Evolutionary conservation across 2,888 invertebrate species (phyloP), one percentile per base, ranked within the genome.

Genomic region (Ptychoptera albimana): DNA sequence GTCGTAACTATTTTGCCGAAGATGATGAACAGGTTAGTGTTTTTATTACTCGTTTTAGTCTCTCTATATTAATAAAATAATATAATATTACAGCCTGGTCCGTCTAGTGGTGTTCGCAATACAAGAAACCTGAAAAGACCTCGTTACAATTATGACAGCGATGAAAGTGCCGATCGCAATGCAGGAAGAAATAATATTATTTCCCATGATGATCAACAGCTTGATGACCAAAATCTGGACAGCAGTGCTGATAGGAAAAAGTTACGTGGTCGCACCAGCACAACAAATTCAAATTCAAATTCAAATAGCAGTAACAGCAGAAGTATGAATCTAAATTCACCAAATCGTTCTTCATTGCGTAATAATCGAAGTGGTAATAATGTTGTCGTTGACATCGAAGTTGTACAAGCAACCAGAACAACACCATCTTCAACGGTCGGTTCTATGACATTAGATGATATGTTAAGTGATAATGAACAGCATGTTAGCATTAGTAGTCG

Each of bases 401-500:
- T 14, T n/a, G 40, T 37, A 35, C 37, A 38, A 38, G 32, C 41
- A 30, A 40, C 36, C 14, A 40, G 30, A 42, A 44, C 41, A 40
- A 23, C 13, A 40, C 23, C 16, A 29, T 8, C 32, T 14, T 15
- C 39, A 15, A 31, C 23, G 23, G 36, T 42, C 42, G 23, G 16
- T 23, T 9, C n/a, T 15, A 40, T 32, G 32, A 40, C n/a, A 29
- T 30, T 57, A 39, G 60, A 50, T 39, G 46, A 50, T 9, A 49
- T 52, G 7, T 47, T 58, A 39, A 60, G 60, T 5, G 52, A 50
- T 13, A 56, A 53, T 44, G 52, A 53, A 44, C 52, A 64, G 47
- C 61, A 63, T 36, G 63, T 73, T 39, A 76, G 73, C 53, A 74
- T 81, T 31, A 84, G 83, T 59, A 88, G 87, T 54, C 73, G 91